Base-by-base conservation (phyloP, 1,140 invertebrate species). In the Drosophila tristis region DNA sequence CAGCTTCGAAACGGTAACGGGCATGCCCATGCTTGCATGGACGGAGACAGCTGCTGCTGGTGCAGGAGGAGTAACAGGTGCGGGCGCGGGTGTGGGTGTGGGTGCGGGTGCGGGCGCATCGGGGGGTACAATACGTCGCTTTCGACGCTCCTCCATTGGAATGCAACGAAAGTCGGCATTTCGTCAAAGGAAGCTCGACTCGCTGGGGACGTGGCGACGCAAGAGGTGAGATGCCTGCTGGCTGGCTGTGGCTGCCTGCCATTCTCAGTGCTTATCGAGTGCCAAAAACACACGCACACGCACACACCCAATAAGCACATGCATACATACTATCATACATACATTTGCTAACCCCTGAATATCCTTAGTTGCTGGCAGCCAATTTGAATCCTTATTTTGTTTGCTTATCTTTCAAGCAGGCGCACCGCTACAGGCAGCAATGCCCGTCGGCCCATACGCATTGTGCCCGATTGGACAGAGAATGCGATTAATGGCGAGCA, bases 401-500 rank as follows among this genome's bases (percentile, higher is more conserved):
- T 5, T 35, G 2, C n/a, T n/a, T 39, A 9, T 16, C 67, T 81
- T 89, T 61, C 25, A 58, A 72, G 31, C 92, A 95, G 95, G 93
- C 94, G 92, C 84, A 92, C 74, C 85, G 92, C 80, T 64, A 91
- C 71, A 82, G 92, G 73, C 43, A 90, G 74, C 81, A 91, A 67
- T 91, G 92, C 64, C 92, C 94, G 89, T 43, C 93, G 96, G 43
- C 94, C 95, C 45, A 93, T 96, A 31, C 94, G 96, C 61, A 95
- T 95, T 53, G 97, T 96, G 11, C 96, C 96, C 6, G 96, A 97
- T 91, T 97, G 96, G 96, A 94, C 94, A 43, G 95, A 96, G 74
- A 92, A 92, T 23, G 96, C 97, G 4, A 92, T 96, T 68, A 97
- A 96, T 92, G 96, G 96, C 2, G 97, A 97, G 92, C 97, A 98